Conservation (phyloP, 1,140 invertebrate species). For the Macrotrachela quadricornifera region DNA sequence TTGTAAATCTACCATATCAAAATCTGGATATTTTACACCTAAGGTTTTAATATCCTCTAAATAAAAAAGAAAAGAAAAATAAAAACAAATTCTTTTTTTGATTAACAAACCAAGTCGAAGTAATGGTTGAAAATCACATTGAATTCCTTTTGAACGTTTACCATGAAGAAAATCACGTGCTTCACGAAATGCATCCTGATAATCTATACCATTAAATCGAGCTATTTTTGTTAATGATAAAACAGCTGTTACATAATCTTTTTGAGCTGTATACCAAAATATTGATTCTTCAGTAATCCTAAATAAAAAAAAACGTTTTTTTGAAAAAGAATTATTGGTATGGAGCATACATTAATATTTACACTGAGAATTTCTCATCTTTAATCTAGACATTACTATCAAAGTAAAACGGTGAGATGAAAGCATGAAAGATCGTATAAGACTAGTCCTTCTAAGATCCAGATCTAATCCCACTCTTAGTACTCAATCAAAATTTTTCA, state of each 20-base stretch:
- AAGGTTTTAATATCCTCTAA: constrained; percentile 1
- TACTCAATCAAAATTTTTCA: too few species aligned
- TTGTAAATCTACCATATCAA: constrained; percentile 6
- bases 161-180: constrained; percentile 6
- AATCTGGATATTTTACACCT: constrained; percentile 6
- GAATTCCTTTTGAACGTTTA: constrained; percentile 2
- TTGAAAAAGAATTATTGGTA: too few species aligned
- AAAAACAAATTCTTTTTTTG: too few species aligned
- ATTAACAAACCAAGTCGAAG: too few species aligned
- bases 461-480: too few species aligned
- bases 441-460: too few species aligned
- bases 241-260: constrained; percentile 6
- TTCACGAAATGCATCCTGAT: constrained; percentile 2
- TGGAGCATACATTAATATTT: too few species aligned
- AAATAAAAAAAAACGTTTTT: too few species aligned
- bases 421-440: too few species aligned
- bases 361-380: too few species aligned
- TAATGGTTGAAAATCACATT: not conserved
- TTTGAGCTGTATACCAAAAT: constrained; percentile 5
- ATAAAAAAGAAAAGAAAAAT: not conserved
- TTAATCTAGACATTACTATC: too few species aligned
- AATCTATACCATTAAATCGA: not conserved
- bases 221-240: not conserved
- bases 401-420: too few species aligned
- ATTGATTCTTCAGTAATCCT: not conserved